Evolutionary conservation across 2,797 vertebrate species (phyloP), one percentile per base, ranked within the genome.

Genomic region (Catamblyrhynchus diadema): DNA sequence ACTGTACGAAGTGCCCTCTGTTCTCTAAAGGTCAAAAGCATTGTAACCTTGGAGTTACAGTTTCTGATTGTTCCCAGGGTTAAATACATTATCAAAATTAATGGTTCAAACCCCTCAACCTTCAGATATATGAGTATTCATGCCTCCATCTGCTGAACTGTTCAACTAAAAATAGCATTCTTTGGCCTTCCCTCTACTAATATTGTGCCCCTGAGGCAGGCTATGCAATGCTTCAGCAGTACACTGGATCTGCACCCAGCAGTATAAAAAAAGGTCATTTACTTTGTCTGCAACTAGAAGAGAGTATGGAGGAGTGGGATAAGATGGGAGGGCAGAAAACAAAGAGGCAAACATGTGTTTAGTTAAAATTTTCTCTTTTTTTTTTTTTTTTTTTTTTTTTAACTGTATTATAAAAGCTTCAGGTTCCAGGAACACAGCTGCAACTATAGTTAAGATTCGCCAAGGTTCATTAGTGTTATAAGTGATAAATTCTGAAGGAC

Each of bases 41-140:
- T 98, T 98, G 98, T 98, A 98, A 98, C 98, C 98, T 98, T 97
- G 97, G 98, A 98, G 97, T 98, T 98, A 97, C 96, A 98, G 98
- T 98, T 99, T 99, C 98, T 98, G 98, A 98, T 98, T 98, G 98
- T 99, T 99, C 98, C 98, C 99, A 99, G 98, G 98, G 98, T 99
- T 99, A 99, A 98, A 98, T 98, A 98, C 98, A 99, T 99, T 99
- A 99, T 98, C 98, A 98, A 98, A 99, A 99, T 99, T 98, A 99
- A 99, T 98, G 98, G 98, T 98, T 98, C 86, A 96, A 98, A 97
- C 97, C 95, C 97, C 98, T 98, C 98, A 98, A 98, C 98, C 98
- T 98, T 98, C 98, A 98, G 98, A 99, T 98, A 99, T 98, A 98
- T 97, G 98, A 98, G 98, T 98, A 98, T 98, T 98, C 98, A 97